These are phyloP conservation scores for Argyra leucocephala DNA, from an alignment of 2,888 invertebrate genomes.

Conservation along the genomic window DNA sequence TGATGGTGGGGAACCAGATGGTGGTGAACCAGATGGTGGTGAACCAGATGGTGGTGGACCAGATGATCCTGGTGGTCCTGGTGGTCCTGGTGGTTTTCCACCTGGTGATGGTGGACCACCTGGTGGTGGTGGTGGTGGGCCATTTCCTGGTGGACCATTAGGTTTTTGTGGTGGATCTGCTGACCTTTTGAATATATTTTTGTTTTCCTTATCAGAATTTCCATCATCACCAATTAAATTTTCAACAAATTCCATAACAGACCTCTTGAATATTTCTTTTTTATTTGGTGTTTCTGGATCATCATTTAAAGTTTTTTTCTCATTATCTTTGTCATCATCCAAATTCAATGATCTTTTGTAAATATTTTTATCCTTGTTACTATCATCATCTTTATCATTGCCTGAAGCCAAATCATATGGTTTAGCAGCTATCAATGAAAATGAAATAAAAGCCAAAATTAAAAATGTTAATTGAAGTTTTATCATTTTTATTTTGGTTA, in stretches of 20 bases:
- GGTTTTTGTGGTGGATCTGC: constrained; percentile 9
- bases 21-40: too few relatives aligned
- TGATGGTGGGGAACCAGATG: too few relatives aligned
- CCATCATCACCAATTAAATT: background rate
- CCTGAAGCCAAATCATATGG: background rate
- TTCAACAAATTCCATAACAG: too few relatives aligned
- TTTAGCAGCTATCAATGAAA: background rate
- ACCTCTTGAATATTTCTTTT: background rate
- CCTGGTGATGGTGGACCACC: constrained; percentile 12
- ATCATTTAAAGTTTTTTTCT: background rate
- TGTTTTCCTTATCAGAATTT: background rate
- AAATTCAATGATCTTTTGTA: background rate
- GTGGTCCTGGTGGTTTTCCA: background rate
- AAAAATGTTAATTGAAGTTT: background rate
- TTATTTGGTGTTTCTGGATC: background rate
- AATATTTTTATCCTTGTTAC: background rate
- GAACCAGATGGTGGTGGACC: constrained; percentile 9
- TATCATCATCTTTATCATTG: background rate
- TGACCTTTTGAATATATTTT: constrained; percentile 4
- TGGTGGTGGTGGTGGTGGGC: constrained; percentile 11
- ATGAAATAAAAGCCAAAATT: background rate
- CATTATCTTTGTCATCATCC: background rate
- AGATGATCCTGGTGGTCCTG: background rate
- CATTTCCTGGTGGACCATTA: constrained; percentile 11
- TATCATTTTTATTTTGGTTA: background rate